Base-by-base conservation (phyloP, 1,140 invertebrate species). In the Cotesia typhae region DNA sequence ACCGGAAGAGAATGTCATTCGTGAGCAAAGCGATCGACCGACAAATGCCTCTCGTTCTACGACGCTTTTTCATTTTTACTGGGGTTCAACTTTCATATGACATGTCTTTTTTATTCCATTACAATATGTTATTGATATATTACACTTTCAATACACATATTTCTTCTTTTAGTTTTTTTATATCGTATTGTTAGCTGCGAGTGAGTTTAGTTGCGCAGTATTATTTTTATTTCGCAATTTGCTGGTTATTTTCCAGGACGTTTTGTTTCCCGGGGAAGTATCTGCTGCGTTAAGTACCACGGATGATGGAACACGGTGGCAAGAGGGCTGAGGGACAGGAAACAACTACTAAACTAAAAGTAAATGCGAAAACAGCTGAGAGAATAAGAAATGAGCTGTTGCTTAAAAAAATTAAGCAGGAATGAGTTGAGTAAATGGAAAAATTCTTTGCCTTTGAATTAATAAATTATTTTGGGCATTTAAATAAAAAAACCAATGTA, bases 1-100 rank as follows among this genome's bases (percentile, higher is more conserved):
- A 71, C 37, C 69, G 70, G 59, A 69, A 71, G 55, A 47, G 60
- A 64, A 67, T 63, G 63, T 71, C 73, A 65, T 74, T 74, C 53
- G 51, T 37, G 47, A 59, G 47, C 36, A 65, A 74, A 53, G 55
- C 66, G 65, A 74, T 74, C 69, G 73, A 74, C 73, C 73, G 70
- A 57, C 63, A 74, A 74, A 74, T 74, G 47, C 65, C 59, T 68
- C 47, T 66, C 28, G 55, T 38, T 28, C 12, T 12, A n/a, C 28
- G n/a, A 12, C 38, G n/a, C 38, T 14, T 57, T 41, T 65, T 41
- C 69, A 73, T 72, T 76, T 74, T 76, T 73, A 75, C 72, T 74
- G 75, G 72, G 71, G 7, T 38, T 65, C n/a, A 55, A 17, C 12
- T 55, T 55, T 55, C 12, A 55, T 55, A 17, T 17, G 53, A 55